These are phyloP conservation scores for Zoroaster sp. DNA, from an alignment of 53 echinoderm and acorn worm species.

Conservation along the genomic window DNA sequence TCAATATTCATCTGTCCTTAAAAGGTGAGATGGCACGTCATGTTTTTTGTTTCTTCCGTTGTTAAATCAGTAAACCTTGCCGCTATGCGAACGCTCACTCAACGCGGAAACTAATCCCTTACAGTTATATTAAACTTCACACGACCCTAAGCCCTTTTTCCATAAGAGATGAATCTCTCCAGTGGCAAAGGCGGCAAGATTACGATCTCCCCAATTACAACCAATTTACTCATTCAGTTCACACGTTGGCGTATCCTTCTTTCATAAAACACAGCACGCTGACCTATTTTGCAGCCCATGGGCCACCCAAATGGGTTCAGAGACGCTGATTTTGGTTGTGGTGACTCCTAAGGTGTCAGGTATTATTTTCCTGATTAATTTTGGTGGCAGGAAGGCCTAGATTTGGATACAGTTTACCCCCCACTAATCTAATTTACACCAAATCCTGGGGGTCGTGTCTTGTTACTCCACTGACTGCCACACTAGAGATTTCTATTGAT, in stretches of 20 bases:
- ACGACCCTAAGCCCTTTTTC: neutral
- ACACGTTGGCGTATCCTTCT: constrained; percentile 11
- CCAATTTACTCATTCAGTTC: constrained; percentile 2
- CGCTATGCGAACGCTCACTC: neutral
- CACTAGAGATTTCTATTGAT: neutral
- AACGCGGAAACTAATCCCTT: neutral
- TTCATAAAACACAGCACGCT: constrained; percentile 1
- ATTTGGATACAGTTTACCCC: neutral
- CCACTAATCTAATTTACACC: constrained; percentile 56
- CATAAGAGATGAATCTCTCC: neutral
- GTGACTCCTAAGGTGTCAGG: constrained; percentile 1
- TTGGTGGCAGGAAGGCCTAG: neutral
- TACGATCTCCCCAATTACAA: constrained; percentile 16
- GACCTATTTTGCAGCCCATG: neutral
- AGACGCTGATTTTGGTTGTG: neutral
- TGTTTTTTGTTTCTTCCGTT: neutral
- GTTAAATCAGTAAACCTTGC: neutral
- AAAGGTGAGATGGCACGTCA: neutral
- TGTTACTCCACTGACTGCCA: neutral
- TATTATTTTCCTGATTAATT: constrained; percentile 47
- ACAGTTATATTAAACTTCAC: constrained; percentile 39
- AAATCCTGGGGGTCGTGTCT: constrained; percentile 11
- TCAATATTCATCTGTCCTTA: too few species aligned
- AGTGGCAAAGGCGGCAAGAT: neutral
- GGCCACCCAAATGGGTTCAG: neutral